Percentiles rank a stretch among this genome's conserved stretches.
These are phyloP conservation scores for Cheilinus undulatus DNA, from an alignment of 2,113 vertebrate species.

Conservation along the genomic window DNA sequence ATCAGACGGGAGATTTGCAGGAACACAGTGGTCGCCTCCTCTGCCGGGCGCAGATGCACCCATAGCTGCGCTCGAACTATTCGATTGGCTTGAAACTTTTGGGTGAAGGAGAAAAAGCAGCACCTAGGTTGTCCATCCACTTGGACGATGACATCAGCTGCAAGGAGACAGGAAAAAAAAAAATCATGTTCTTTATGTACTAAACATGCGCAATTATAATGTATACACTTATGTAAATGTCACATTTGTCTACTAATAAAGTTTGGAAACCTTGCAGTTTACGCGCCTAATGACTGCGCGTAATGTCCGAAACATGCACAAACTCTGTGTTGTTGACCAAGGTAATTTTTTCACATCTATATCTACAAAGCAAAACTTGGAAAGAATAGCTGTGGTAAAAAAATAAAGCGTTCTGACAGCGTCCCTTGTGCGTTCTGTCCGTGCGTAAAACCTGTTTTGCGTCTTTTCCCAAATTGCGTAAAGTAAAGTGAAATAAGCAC, in stretches of 20 bases:
- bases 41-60: slow-evolving; percentile 92
- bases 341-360: too few species aligned
- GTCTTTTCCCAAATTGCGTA: neutral
- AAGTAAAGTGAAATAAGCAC: slow-evolving; percentile 50
- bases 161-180: slow-evolving; percentile 68
- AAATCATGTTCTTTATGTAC: neutral
- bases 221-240: neutral
- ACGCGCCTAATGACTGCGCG: neutral
- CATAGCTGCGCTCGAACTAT: slow-evolving; percentile 95
- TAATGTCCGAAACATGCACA: neutral
- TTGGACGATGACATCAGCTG: slow-evolving; percentile 90
- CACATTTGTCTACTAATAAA: neutral
- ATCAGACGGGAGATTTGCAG: slow-evolving; percentile 96
- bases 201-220: neutral
- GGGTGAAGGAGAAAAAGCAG: slow-evolving; percentile 96
- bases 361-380: too few species aligned
- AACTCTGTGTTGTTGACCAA: too few species aligned
- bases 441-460: slow-evolving; percentile 39
- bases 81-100: slow-evolving; percentile 93
- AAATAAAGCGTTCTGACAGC: neutral
- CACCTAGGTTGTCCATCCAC: slow-evolving; percentile 92
- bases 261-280: neutral
- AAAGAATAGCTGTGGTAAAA: neutral
- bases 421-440: neutral
- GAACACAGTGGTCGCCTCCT: slow-evolving; percentile 92